Evolutionary conservation across 2,888 invertebrate genomes (phyloP).

Genomic region (Vesta saturnalis): DNA sequence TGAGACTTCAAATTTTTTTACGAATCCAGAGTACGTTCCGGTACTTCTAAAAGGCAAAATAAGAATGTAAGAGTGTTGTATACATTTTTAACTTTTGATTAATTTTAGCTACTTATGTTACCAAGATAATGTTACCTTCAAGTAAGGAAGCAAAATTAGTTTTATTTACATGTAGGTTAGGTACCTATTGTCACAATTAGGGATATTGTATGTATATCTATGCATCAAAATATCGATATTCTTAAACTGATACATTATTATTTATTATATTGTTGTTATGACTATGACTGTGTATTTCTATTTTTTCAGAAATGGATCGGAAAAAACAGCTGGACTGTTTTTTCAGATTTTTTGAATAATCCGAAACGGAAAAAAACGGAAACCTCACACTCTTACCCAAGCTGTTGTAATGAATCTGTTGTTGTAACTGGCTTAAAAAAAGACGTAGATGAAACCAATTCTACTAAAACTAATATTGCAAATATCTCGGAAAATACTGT

Average conservation of each 20-base stretch:
- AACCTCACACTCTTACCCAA: conserved; percentile 1
- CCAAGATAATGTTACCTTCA: neutral
- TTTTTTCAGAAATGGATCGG: conserved; percentile 3
- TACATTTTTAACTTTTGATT: conserved; percentile 3
- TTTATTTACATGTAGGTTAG: conserved; percentile 5
- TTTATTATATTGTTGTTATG: neutral
- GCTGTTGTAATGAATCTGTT: neutral
- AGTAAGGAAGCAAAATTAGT: neutral
- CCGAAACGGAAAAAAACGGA: neutral
- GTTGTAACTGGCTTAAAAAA: neutral
- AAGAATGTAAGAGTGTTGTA: neutral
- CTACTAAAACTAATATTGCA: neutral
- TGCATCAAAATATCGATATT: neutral
- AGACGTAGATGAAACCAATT: neutral
- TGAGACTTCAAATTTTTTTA: neutral
- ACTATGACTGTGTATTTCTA: conserved; percentile 3
- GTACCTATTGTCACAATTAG: conserved; percentile 5
- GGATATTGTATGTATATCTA: neutral
- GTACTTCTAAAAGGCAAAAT: neutral
- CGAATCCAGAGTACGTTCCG: neutral
- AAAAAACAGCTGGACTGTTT: neutral
- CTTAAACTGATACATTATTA: neutral
- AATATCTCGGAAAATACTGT: conserved; percentile 1
- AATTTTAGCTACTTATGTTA: conserved; percentile 3
- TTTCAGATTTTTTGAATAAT: neutral